Base-by-base conservation (phyloP, 2,113 vertebrate genomes). In the Alethe castanea region DNA sequence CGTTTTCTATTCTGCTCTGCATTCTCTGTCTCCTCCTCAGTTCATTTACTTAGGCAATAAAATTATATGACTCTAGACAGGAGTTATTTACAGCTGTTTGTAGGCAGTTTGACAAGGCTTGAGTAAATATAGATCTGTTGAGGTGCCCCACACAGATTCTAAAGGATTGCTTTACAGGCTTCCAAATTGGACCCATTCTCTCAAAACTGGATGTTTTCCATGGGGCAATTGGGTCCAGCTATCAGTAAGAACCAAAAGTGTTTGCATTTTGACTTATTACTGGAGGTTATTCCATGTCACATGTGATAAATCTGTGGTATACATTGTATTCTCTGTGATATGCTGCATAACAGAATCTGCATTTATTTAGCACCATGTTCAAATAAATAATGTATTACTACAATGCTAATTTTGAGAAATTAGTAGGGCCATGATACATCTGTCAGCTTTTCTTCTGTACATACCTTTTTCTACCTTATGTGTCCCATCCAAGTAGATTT, bases 221-320 rank as follows among this genome's bases (percentile, higher is more conserved):
- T 7, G 7, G 50, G 19, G 22, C 91, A 73, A 78, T 60, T 76
- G 8, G 54, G 61, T 72, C 59, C 54, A 57, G 74, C 73, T 92
- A 59, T 64, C 36, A 77, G 28, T n/a, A 72, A 85, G 56, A 92
- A 38, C 36, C 19, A 81, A 66, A 89, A 33, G 7, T 60, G 44
- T 59, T 94, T 91, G 76, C 38, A 64, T 92, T 96, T 82, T 85
- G 82, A 89, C 86, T 42, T 92, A 40, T 42, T 94, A 80, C 82
- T 87, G 78, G 53, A 84, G 71, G 86, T 89, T 87, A 74, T 85
- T 88, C 86, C 16, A 3, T 52, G 62, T 81, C 80, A 87, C 52
- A 72, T 71, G 48, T 23, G 56, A 91, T 86, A 26, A 82, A 66
- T 50, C 59, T 42, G 35, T 24, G 14, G 56, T 36, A 77, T 36